Evolutionary conservation across 2,797 vertebrate genomes (phyloP).

Genomic region (Enteromius trimaculatus): DNA sequence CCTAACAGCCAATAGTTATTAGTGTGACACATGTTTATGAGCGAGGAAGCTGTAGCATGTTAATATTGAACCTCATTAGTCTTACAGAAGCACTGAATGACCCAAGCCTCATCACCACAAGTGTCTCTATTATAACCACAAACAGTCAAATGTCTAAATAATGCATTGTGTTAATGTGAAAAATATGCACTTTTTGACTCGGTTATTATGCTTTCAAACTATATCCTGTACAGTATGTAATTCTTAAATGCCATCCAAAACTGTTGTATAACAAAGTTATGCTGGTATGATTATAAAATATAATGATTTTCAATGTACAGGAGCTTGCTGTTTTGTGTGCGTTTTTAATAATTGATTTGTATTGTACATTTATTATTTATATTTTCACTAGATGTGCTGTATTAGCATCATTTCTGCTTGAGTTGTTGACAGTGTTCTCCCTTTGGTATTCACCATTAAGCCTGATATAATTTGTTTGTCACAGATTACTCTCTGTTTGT

Average conservation of each 20-base stretch:
- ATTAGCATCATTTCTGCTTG: background rate
- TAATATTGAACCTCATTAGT: background rate
- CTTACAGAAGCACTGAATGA: background rate
- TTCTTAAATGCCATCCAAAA: background rate
- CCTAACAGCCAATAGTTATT: no score
- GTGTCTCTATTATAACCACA: background rate
- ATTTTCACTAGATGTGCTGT: background rate
- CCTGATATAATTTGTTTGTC: slow-evolving; percentile 22
- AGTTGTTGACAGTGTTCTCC: background rate
- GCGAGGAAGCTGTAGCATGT: background rate
- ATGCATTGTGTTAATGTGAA: background rate
- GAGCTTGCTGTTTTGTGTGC: background rate
- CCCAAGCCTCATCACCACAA: background rate
- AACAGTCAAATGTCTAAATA: background rate
- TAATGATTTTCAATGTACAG: background rate
- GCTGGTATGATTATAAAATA: background rate
- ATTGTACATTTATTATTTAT: background rate
- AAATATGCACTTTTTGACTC: background rate
- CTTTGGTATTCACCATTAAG: slow-evolving; percentile 29
- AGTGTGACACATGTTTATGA: background rate
- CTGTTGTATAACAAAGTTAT: background rate
- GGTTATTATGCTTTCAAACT: background rate
- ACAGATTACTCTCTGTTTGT: slow-evolving; percentile 24
- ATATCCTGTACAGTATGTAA: background rate
- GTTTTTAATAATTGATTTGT: background rate